Conservation (phyloP, 2,888 invertebrate genomes). For the Lasioglossum leucozonium region DNA sequence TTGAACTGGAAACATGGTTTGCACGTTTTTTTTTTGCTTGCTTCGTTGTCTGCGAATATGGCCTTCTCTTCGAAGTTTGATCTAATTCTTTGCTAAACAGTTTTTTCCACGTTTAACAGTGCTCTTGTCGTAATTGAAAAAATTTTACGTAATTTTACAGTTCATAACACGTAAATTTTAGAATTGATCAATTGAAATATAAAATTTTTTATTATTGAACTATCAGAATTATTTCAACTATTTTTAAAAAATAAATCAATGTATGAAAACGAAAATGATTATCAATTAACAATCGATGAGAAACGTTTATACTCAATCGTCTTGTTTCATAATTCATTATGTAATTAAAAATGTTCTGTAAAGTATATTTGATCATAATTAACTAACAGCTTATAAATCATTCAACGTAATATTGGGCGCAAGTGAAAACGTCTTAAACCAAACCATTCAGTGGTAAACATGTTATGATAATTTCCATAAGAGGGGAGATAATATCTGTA, state of each 20-base stretch:
- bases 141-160: background rate
- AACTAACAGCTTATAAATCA: background rate
- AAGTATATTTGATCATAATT: background rate
- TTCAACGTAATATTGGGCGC: background rate
- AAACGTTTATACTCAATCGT: background rate
- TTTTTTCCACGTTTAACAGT: background rate
- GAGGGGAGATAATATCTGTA: conserved; percentile 7
- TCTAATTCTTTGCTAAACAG: background rate
- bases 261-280: too few species aligned
- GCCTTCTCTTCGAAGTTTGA: background rate
- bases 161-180: background rate
- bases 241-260: too few species aligned
- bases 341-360: background rate
- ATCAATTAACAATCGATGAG: too few species aligned
- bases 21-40: background rate
- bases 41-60: background rate
- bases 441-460: background rate
- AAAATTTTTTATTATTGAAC: background rate
- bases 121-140: background rate
- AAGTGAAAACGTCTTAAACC: background rate
- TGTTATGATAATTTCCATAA: background rate
- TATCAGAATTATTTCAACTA: background rate
- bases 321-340: background rate
- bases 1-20: background rate
- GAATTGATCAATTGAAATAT: background rate